phyloP scores from a whole-genome alignment of 2,113 vertebrate species.

The Brienomyrus brachyistius region DNA sequence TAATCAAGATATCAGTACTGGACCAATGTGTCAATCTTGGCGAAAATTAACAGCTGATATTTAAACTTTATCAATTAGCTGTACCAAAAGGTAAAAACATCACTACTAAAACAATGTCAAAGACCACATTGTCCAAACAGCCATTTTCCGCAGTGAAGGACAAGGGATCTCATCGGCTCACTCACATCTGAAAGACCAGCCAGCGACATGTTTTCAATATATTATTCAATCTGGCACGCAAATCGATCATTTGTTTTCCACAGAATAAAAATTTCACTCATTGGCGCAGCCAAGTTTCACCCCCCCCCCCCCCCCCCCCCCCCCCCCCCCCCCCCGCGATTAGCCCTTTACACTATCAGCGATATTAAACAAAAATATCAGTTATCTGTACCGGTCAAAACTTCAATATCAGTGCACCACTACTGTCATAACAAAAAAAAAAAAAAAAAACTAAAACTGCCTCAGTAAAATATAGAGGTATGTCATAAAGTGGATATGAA shows the following conservation, averaged over 20 bases:
- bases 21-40: neutral
- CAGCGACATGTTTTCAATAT: neutral
- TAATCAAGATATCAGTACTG: neutral
- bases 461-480: neutral
- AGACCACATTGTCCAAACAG: neutral
- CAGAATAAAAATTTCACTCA: neutral
- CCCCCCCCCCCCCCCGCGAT: no score
- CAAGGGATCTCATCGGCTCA: neutral
- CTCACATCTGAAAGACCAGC: neutral
- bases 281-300: neutral
- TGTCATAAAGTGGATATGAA: neutral
- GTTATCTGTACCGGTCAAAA: neutral
- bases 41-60: neutral
- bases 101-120: neutral
- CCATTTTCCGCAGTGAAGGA: neutral
- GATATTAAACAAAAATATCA: neutral
- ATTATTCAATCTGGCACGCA: neutral
- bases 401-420: neutral
- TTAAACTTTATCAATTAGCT: neutral
- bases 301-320: neutral
- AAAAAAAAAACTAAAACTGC: neutral
- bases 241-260: neutral
- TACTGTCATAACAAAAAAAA: neutral
- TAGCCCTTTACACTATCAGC: neutral
- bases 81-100: neutral